phyloP scores from a whole-genome alignment of 2,888 invertebrate species.

The Linnaemya vulpina region DNA sequence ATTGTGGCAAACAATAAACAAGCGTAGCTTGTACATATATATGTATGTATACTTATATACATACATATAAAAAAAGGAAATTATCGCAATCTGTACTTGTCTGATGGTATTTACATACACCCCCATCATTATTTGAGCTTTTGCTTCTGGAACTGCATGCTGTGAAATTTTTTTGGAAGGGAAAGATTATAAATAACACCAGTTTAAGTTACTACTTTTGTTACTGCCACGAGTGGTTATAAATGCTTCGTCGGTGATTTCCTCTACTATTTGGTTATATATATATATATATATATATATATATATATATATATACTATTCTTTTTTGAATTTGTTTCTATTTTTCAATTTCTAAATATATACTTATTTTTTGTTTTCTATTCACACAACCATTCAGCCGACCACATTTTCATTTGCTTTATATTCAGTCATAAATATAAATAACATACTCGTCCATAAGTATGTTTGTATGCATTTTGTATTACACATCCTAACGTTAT shows the following conservation, averaged over 20 bases:
- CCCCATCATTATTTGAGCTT: background rate
- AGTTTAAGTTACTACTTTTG: conserved; percentile 7
- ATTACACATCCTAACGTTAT: background rate
- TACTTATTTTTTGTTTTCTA: conserved; percentile 17
- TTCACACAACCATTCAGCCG: conserved; percentile 27
- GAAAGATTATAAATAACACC: conserved; percentile 45
- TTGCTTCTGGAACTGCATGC: background rate
- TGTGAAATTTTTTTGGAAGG: conserved; percentile 21
- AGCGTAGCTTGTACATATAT: background rate
- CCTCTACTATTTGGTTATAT: conserved; percentile 10
- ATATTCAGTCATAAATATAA: conserved; percentile 58
- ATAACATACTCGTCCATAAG: conserved; percentile 31
- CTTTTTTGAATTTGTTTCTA: conserved; percentile 12
- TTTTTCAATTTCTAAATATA: conserved; percentile 6
- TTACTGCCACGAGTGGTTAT: conserved; percentile 1
- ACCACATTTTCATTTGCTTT: conserved; percentile 48
- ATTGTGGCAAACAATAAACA: conserved; percentile 44
- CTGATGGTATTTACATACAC: conserved; percentile 31
- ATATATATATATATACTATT: no score
- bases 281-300: no score
- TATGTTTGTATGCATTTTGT: background rate
- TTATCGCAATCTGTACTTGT: conserved; percentile 31
- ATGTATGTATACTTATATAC: background rate
- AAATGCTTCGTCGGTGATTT: conserved; percentile 36
- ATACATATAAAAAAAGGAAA: background rate